phyloP scores from a whole-genome alignment of 2,888 invertebrate genomes.

The Malthinus seriepunctatus region DNA sequence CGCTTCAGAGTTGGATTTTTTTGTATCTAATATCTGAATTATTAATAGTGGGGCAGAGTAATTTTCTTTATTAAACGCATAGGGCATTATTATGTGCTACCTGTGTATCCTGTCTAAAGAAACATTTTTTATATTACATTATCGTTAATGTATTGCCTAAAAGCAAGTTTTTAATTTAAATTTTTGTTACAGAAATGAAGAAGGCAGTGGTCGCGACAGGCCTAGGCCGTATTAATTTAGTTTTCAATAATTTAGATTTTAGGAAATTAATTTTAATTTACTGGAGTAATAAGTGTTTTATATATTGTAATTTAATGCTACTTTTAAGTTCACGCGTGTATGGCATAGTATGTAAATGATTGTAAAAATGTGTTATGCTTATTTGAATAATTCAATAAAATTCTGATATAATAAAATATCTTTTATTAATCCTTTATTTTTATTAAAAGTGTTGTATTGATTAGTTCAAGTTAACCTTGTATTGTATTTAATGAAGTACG shows the following conservation, averaged over 20 bases:
- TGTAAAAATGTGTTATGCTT: too few relatives aligned
- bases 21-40: conserved; percentile 12
- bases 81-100: conserved; percentile 4
- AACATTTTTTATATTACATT: conserved; percentile 23
- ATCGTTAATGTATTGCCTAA: background rate
- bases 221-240: conserved; percentile 46
- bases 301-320: background rate
- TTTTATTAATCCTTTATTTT: too few relatives aligned
- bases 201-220: conserved; percentile 54
- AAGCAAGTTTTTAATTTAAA: background rate
- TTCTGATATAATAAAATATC: too few relatives aligned
- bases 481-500: too few relatives aligned
- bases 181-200: conserved; percentile 43
- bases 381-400: too few relatives aligned
- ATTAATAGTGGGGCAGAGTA: conserved; percentile 29
- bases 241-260: background rate
- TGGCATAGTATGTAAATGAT: too few relatives aligned
- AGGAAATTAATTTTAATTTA: background rate
- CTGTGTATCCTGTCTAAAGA: conserved; percentile 39
- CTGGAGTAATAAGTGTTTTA: too few relatives aligned
- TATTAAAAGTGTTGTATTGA: too few relatives aligned
- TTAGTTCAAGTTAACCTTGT: too few relatives aligned
- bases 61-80: conserved; percentile 36
- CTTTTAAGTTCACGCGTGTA: background rate
- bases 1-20: conserved; percentile 17